Evolutionary conservation across 2,797 vertebrate genomes (phyloP).

Genomic region (Otolemur crassicaudatus): DNA sequence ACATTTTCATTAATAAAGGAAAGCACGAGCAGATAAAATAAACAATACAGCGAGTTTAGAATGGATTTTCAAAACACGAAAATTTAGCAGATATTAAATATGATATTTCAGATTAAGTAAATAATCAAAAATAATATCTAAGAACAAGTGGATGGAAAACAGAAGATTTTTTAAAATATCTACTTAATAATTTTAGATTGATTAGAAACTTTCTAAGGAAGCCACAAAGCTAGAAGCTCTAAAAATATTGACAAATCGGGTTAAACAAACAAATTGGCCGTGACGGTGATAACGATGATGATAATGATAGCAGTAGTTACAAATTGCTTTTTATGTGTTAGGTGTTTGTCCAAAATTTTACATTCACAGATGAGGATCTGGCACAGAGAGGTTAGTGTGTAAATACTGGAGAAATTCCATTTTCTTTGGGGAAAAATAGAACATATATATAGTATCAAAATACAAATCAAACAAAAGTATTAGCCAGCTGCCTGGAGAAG

Average conservation of each 20-base stretch:
- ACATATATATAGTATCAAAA: neutral
- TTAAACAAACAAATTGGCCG: neutral
- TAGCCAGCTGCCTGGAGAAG: neutral
- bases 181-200: constrained; percentile 4
- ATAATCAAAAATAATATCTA: neutral
- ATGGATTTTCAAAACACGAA: neutral
- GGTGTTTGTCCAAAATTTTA: neutral
- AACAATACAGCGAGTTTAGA: constrained; percentile 2
- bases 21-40: neutral
- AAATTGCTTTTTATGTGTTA: neutral
- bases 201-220: constrained; percentile 2
- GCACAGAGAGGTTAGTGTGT: neutral
- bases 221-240: neutral
- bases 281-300: neutral
- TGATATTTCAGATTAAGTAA: neutral
- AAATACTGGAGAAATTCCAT: neutral
- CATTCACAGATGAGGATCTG: neutral
- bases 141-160: neutral
- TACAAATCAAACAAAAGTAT: neutral
- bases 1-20: neutral
- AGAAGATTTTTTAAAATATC: neutral
- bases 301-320: neutral
- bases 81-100: neutral
- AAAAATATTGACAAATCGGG: constrained; percentile 1
- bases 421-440: constrained; percentile 30